Conservation (phyloP, 2,113 vertebrate species). For the Psilopogon haemacephalus region DNA sequence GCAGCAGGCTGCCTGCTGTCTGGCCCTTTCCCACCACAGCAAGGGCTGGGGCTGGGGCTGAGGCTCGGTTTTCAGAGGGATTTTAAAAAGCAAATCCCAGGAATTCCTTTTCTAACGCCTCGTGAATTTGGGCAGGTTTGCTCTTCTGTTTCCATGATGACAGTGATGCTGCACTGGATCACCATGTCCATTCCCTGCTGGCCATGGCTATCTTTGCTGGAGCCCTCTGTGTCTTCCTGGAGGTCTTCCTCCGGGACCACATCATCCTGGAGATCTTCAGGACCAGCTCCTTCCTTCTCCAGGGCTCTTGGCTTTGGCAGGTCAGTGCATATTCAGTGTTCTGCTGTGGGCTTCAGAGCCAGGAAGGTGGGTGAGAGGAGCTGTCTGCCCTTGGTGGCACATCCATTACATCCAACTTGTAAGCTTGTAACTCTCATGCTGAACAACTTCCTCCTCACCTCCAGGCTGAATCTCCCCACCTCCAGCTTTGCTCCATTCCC, state of each 20-base stretch:
- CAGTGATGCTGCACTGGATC: slow-evolving; percentile 75
- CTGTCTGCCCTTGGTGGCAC: background rate
- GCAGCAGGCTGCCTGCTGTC: background rate
- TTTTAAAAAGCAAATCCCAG: too few relatives aligned
- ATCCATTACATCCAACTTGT: background rate
- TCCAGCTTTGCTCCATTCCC: too few relatives aligned
- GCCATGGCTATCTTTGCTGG: slow-evolving; percentile 79
- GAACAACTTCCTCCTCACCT: too few relatives aligned
- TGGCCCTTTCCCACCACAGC: background rate
- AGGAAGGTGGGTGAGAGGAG: fast-evolving
- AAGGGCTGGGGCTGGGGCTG: background rate
- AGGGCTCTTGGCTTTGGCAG: slow-evolving; percentile 97
- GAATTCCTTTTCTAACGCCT: background rate
- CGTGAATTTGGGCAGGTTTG: slow-evolving; percentile 74
- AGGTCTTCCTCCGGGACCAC: slow-evolving; percentile 84
- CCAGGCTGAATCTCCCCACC: too few relatives aligned
- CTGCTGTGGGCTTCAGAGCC: background rate
- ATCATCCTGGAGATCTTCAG: slow-evolving; percentile 83
- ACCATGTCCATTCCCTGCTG: slow-evolving; percentile 87
- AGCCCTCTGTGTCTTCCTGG: slow-evolving; percentile 74
- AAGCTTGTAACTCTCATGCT: too few relatives aligned
- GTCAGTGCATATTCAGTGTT: slow-evolving; percentile 28
- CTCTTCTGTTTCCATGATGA: slow-evolving; percentile 87
- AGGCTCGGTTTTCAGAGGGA: background rate
- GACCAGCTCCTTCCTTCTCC: slow-evolving; percentile 81